These are phyloP conservation scores for Hofmannophila pseudospretella DNA, from an alignment of 2,888 invertebrate species.

Conservation along the genomic window DNA sequence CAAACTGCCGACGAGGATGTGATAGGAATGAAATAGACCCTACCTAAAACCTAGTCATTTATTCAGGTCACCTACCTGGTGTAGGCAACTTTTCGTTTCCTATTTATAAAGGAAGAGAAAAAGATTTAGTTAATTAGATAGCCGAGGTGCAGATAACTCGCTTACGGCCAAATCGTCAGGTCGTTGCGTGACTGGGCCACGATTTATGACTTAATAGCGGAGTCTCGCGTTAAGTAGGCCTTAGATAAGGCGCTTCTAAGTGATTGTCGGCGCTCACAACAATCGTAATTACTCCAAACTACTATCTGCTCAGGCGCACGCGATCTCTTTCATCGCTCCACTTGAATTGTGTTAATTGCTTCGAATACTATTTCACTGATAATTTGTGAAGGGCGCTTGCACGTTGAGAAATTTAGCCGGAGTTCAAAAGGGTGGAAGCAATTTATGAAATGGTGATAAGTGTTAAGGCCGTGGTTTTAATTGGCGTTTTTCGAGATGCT, in stretches of 20 bases:
- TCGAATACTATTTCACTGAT: slow-evolving; percentile 25
- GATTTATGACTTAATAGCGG: slow-evolving; percentile 76
- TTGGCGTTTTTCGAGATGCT: no score
- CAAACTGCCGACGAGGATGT: no score
- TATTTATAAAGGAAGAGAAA: slow-evolving; percentile 25
- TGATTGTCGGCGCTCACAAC: slow-evolving; percentile 77
- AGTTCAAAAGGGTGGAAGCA: no score
- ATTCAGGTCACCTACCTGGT: not conserved
- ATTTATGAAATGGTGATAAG: no score
- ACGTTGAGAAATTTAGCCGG: not conserved
- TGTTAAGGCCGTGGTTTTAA: no score
- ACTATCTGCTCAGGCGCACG: slow-evolving; percentile 67
- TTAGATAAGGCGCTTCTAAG: slow-evolving; percentile 76
- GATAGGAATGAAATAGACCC: no score
- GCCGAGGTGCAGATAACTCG: slow-evolving; percentile 64
- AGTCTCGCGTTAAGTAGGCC: slow-evolving; percentile 72
- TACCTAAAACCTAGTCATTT: not conserved
- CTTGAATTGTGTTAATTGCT: slow-evolving; percentile 66
- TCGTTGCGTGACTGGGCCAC: slow-evolving; percentile 65
- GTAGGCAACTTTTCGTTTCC: not conserved
- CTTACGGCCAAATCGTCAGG: slow-evolving; percentile 63
- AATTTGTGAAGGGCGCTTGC: slow-evolving; percentile 5
- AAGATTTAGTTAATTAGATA: slow-evolving; percentile 64
- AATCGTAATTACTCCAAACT: slow-evolving; percentile 77
- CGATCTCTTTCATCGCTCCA: slow-evolving; percentile 64